Evolutionary conservation across 2,797 vertebrate species (phyloP), one percentile per base, ranked within the genome.

Genomic region (Artibeus lituratus): DNA sequence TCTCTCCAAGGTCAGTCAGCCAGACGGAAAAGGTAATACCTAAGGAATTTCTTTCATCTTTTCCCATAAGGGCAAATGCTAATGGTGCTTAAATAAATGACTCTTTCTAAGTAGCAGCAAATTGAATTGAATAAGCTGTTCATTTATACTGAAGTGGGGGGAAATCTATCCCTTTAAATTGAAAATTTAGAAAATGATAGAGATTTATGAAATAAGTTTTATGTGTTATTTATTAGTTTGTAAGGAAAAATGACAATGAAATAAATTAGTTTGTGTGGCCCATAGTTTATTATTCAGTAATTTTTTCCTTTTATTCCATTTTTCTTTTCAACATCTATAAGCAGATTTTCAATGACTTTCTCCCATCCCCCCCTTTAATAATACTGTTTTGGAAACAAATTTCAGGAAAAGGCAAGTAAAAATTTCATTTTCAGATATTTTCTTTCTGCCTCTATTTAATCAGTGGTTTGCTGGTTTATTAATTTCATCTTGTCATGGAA

Each of bases 381-480:
- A 67, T 57, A 89, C 65, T 65, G 32, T 35, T 81, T 93, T 94
- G 86, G 53, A 85, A 96, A 93, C 87, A 94, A 91, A 87, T 53
- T 91, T 7, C 62, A 87, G 65, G 39, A 84, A 65, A 55, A 83
- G 53, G 26, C 90, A 90, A 87, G 72, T 32, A 86, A 35, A 19
- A 84, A 89, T 96, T 94, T 97, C 15, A 86, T 92, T 96, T 96
- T 92, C 73, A 92, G 74, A 67, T 95, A 87, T 76, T 94, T 97
- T 94, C 62, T 81, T 94, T 90, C 80, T 85, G 70, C 55, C 80
- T 94, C 24, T 93, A 49, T 95, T 96, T 88, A 91, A 76, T 95
- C 89, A 90, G 65, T 73, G 44, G 57, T 89, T 95, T 91, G n/a
- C 10, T 93, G 86, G 10, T 82, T 92, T 93, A 87, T 91, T 96